Percentiles rank a stretch among this genome's conserved stretches.
Conservation (phyloP, 2,113 vertebrate genomes). For the Delphinus delphis region DNA sequence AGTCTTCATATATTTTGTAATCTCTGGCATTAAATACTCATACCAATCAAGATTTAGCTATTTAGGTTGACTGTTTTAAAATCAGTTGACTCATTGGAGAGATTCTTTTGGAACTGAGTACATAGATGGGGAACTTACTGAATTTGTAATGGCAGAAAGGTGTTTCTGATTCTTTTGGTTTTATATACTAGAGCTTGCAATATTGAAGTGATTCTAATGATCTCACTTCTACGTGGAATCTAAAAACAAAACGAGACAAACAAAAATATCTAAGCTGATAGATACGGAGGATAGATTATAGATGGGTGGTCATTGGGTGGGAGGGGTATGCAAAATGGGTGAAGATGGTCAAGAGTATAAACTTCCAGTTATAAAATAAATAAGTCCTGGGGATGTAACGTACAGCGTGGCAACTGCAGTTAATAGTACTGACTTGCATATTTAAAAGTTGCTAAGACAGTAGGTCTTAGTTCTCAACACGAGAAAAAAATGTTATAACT, state of each 20-base stretch:
- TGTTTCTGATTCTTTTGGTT: background rate
- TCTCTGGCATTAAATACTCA: background rate
- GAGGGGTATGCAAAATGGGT: background rate
- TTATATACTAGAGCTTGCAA: background rate
- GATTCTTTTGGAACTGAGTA: background rate
- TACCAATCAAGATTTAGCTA: background rate
- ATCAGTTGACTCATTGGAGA: background rate
- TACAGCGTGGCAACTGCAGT: too few species aligned
- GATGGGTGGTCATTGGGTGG: too few species aligned
- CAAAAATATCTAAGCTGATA: background rate
- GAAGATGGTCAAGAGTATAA: too few species aligned
- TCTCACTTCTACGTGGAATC: background rate
- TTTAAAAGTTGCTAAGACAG: too few species aligned
- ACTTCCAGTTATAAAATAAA: too few species aligned
- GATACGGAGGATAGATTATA: background rate
- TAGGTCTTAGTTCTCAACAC: background rate
- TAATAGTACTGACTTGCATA: too few species aligned
- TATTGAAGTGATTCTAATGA: background rate
- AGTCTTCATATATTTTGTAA: background rate
- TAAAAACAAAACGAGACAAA: background rate
- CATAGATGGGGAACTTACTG: rapidly evolving
- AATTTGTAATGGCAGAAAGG: background rate
- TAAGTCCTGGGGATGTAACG: too few species aligned
- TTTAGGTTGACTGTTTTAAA: background rate
- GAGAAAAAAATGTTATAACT: background rate